These are phyloP conservation scores for Agrotis segetum DNA, from an alignment of 2,888 invertebrate species.

Conservation along the genomic window DNA sequence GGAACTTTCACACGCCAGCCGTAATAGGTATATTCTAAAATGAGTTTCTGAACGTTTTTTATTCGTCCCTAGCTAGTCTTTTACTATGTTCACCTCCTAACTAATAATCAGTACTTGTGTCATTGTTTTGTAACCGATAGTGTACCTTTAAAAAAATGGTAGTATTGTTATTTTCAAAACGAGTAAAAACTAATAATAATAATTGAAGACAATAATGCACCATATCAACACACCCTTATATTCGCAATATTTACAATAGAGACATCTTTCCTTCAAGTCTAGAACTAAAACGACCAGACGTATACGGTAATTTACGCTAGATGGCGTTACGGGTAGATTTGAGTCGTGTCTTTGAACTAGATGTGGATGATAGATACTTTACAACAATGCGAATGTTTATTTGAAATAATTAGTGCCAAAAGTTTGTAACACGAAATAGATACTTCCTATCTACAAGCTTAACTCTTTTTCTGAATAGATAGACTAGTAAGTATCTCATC, in stretches of 20 bases:
- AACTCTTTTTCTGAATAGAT: too few relatives aligned
- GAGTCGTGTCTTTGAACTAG: not conserved
- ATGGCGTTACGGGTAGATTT: not conserved
- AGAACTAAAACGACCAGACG: conserved; percentile 14
- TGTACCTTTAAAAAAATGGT: too few relatives aligned
- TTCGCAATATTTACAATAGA: not conserved
- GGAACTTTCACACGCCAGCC: not conserved
- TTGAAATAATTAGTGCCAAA: not conserved
- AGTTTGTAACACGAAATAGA: too few relatives aligned
- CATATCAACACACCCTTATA: not conserved
- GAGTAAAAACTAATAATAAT: too few relatives aligned
- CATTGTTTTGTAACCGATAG: too few relatives aligned
- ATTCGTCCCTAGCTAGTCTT: too few relatives aligned
- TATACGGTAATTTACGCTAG: not conserved
- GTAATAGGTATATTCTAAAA: too few relatives aligned
- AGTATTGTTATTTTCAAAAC: not conserved
- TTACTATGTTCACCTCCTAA: too few relatives aligned
- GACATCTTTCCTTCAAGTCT: conserved; percentile 35
- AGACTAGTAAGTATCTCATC: too few relatives aligned
- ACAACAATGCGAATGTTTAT: not conserved
- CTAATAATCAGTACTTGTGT: too few relatives aligned
- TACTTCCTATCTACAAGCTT: too few relatives aligned
- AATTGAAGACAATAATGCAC: not conserved
- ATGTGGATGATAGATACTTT: not conserved
- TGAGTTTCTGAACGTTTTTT: too few relatives aligned